Evolutionary conservation across 2,797 vertebrate genomes (phyloP), one percentile per base, ranked within the genome.

Genomic region (Myoxocephalus aenaeus): DNA sequence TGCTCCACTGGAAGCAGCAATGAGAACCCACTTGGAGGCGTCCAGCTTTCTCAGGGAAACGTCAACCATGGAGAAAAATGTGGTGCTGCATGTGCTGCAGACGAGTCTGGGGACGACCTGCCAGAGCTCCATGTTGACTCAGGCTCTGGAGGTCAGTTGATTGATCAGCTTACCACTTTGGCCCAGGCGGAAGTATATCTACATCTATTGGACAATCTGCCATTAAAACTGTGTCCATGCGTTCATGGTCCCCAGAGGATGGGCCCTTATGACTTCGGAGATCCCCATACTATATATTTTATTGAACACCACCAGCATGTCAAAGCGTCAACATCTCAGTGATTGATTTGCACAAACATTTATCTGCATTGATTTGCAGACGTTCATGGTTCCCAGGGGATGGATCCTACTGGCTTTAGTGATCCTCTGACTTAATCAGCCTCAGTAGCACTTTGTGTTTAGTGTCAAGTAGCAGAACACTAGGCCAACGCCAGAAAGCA

Each of bases 31-130:
- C 79, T 91, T 96, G 0, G 86, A 95, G 84, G 91, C 87, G 0
- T 90, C 90, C n/a, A 79, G 69, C 46, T 77, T 42, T 0, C 93
- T 90, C 81, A 94, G 94, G 92, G 87, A 92, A 62, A 81, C 84
- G 0, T 11, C 64, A 50, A 48, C 56, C 27, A 44, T 78, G 73
- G 75, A 90, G 88, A 87, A 62, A 61, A 74, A 70, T 2, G 91
- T 96, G 75, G 82, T 97, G 66, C 76, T 90, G 51, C 96, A 94
- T 0, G 54, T 93, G 13, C 81, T 97, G 82, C 95, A 95, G 89
- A 91, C 92, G 0, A 94, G 90, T 0, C 88, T 97, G 79, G 96
- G 93, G 0, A 89, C 88, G 4, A 70, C 62, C 78, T 96, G 95
- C 5, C 73, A 95, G 0, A 18, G 65, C 2, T 50, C 53, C 0